Conservation (phyloP, 2,888 invertebrate genomes). For the Herminia tarsipennalis region DNA sequence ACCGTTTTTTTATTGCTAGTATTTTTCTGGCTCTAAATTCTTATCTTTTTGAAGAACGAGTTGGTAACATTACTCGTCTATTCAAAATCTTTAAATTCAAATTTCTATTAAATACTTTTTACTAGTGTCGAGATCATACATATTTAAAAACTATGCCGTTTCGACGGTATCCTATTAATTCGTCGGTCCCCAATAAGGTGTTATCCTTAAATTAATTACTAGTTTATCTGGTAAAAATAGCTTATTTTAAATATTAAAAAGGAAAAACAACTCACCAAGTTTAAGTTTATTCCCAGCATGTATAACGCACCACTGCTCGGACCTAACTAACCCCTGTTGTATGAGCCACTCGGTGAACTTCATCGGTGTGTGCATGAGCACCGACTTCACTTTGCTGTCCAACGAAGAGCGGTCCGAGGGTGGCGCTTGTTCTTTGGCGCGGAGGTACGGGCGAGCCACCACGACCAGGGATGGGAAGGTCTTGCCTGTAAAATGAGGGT, state of each 20-base stretch:
- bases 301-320: conserved; percentile 91
- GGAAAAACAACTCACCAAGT: conserved; percentile 80
- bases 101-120: too few species aligned
- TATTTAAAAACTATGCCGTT: too few species aligned
- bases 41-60: too few species aligned
- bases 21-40: too few species aligned
- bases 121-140: too few species aligned
- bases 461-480: conserved; percentile 95
- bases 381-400: conserved; percentile 93
- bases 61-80: too few species aligned
- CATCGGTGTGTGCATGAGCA: conserved; percentile 92
- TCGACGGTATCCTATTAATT: too few species aligned
- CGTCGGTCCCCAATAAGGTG: too few species aligned
- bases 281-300: conserved; percentile 90
- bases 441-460: conserved; percentile 91
- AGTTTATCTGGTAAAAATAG: too few species aligned
- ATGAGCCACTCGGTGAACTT: conserved; percentile 96
- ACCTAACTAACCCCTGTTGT: conserved; percentile 92
- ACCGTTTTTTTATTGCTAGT: too few species aligned
- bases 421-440: conserved; percentile 87
- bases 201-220: too few species aligned
- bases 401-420: conserved; percentile 86
- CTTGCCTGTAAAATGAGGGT: conserved; percentile 85
- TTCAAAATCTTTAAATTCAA: too few species aligned
- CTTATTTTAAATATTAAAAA: neutral